Base-by-base conservation (phyloP, 2,797 vertebrate genomes). In the Sebastes alutus region DNA sequence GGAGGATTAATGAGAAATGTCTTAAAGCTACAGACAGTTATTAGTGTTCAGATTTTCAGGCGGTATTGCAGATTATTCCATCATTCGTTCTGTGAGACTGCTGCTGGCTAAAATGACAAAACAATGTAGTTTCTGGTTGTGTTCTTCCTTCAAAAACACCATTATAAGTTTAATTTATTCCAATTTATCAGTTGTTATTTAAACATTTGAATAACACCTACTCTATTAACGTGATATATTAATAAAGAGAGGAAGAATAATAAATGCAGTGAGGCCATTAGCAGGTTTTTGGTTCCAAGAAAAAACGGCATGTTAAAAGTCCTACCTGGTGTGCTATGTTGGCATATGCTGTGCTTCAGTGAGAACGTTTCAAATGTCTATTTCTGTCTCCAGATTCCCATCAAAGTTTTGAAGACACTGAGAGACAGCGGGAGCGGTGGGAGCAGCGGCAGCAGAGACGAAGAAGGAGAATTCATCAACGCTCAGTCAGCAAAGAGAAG, bases 401-500 rank as follows among this genome's bases (percentile, higher is more conserved):
- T 56, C 92, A 89, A 7, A 88, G 81, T 61, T 72, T 87, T 23
- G 87, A 88, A 59, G 89, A 77, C 61, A 83, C 38, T 0, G 97
- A 97, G 86, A 88, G 89, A 42, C 92, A 83, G 72, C 94, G 97
- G 65, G 97, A 97, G 25, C 92, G 83, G 1, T 98, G 97, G 97
- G 96, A 99, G 70, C 94, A 80, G 30, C 93, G 78, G 14, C 95
- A 94, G 75, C 93, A 46, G 42, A 82, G 87, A 20, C 90, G 68
- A 0, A 91, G 95, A 4, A 94, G 95, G 5, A 95, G 95, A 14
- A 94, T 97, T 2, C 91, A 58, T 42, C 95, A 90, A 22, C 97
- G 98, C 54, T 99, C 98, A 0, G 87, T 99, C 91, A 99, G 98
- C 96, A 96, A 92, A 75, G 98, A 99, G 93, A 99, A 97, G 90